Base-by-base conservation (phyloP, 1,140 invertebrate species). In the Drosophila micromelanica region DNA sequence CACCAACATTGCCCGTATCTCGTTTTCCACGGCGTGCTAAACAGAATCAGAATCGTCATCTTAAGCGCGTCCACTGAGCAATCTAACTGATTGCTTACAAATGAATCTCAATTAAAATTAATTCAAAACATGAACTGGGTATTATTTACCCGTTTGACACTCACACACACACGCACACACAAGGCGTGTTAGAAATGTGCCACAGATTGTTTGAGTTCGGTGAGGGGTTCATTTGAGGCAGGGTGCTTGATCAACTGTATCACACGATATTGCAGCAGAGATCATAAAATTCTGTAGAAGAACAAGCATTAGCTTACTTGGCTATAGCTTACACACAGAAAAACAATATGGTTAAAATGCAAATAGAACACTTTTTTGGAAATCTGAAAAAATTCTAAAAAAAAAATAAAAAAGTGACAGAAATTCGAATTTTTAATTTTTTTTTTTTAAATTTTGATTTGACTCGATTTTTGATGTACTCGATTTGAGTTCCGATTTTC, bases 21-120 rank as follows among this genome's bases (percentile, higher is more conserved):
- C n/a, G 3, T 7, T 48, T 15, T 59, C 13, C 11, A 42, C 20
- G 43, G 32, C 32, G 43, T 56, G 46, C 63, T 60, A 55, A 56
- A 73, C 49, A 54, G 78, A 73, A 76, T 80, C 78, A 69, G 63
- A 61, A 73, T 61, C 71, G 64, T 69, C 64, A 73, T 69, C 71
- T 73, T 81, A 64, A 78, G 80, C 79, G 73, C 42, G 43, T 67
- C 60, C 54, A 69, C 55, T 52, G 81, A 75, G 60, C 82, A 87
- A 89, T 90, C 79, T 84, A 87, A 87, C 84, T 89, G 84, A 89
- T 89, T 89, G 84, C 85, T 69, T 84, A 89, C 85, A 89, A 89
- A 89, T 89, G 84, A 89, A 89, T 84, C 84, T 89, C 84, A 89
- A 89, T 89, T 89, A 84, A 89, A 89, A 90, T 90, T 89, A 89